Percentiles rank a stretch among this genome's conserved stretches.
Conservation (phyloP, 1,140 invertebrate genomes). For the Leptinotarsa defecta region DNA sequence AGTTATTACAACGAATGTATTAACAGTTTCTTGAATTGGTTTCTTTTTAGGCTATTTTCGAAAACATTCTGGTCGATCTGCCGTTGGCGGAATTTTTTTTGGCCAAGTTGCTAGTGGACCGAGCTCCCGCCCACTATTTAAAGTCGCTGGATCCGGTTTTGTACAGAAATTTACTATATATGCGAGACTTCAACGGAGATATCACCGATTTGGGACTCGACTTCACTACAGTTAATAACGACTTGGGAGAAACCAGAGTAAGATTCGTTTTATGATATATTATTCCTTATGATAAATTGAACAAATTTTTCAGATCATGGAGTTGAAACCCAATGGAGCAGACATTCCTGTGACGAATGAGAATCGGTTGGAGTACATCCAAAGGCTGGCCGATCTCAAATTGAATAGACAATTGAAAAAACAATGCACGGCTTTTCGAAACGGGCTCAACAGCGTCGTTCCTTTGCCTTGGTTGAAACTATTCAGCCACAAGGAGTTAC, state of each 20-base stretch:
- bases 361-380: constrained; percentile 96
- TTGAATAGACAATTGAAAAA: constrained; percentile 88
- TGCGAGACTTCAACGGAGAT: constrained; percentile 82
- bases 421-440: constrained; percentile 85
- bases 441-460: constrained; percentile 86
- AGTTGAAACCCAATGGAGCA: constrained; percentile 87
- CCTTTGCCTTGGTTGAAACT: constrained; percentile 90
- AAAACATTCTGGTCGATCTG: constrained; percentile 91
- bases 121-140: constrained; percentile 90
- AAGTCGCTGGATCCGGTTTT: constrained; percentile 91
- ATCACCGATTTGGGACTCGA: constrained; percentile 85
- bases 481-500: constrained; percentile 94
- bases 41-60: constrained; percentile 82
- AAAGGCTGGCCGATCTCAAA: constrained; percentile 94
- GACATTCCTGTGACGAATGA: constrained; percentile 88
- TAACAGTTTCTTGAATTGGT: background rate
- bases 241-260: constrained; percentile 86
- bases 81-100: constrained; percentile 93
- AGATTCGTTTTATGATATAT: constrained; percentile 21
- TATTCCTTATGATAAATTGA: background rate
- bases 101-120: constrained; percentile 80
- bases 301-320: constrained; percentile 67
- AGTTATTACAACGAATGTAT: constrained; percentile 8
- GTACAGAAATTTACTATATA: constrained; percentile 86
- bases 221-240: constrained; percentile 89